A percentile compares a stretch with the other conserved stretches of the same genome.
phyloP scores from a whole-genome alignment of 2,888 invertebrate species.

The Pterobdella sp. region DNA sequence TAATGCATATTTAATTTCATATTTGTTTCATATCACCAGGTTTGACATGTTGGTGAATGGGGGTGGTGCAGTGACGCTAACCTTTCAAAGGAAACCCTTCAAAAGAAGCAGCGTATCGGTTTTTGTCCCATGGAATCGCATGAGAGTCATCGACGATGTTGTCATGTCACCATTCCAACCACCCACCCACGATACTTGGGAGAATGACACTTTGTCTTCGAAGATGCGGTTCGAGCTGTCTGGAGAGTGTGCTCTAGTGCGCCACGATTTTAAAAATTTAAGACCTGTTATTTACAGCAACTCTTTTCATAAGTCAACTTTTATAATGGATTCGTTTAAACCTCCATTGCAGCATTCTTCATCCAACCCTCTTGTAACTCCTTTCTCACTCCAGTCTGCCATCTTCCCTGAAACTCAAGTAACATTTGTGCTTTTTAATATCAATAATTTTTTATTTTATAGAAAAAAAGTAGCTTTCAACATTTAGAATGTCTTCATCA shows the following conservation, averaged over 20 bases:
- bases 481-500: neutral
- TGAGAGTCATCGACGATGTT: slow-evolving; percentile 57
- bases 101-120: slow-evolving; percentile 55
- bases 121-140: slow-evolving; percentile 83
- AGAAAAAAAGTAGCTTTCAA: neutral
- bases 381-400: neutral
- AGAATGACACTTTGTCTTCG: too few relatives aligned
- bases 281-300: slow-evolving; percentile 48
- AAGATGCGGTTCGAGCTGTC: too few relatives aligned
- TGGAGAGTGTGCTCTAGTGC: slow-evolving; percentile 40
- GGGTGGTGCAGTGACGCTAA: slow-evolving; percentile 89
- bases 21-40: slow-evolving; percentile 57
- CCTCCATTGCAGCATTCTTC: neutral
- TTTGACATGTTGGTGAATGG: slow-evolving; percentile 98
- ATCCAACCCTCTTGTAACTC: neutral
- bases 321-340: neutral
- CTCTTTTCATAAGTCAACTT: slow-evolving; percentile 33
- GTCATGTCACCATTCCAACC: slow-evolving; percentile 29
- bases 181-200: too few relatives aligned
- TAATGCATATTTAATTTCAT: neutral
- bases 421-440: neutral
- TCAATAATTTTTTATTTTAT: too few relatives aligned
- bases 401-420: slow-evolving; percentile 26
- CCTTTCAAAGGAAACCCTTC: slow-evolving; percentile 91
- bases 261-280: slow-evolving; percentile 46